Conservation (phyloP, 1,140 invertebrate species). For the Drosophila lowei region DNA sequence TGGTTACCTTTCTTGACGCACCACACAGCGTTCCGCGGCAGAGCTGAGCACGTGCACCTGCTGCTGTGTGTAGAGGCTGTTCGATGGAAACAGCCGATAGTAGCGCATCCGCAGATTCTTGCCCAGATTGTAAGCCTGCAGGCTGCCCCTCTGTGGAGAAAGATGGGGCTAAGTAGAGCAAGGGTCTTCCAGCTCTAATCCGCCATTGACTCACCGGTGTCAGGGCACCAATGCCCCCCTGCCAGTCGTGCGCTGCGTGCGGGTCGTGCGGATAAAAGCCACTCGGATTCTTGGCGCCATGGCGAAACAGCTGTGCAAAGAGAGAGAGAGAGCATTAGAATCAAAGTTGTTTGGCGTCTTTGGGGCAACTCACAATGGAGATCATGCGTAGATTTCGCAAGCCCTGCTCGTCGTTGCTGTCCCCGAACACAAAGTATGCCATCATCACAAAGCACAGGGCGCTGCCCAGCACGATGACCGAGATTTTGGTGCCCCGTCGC, state of each 20-base stretch:
- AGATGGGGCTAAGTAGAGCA: background rate
- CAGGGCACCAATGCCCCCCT: conserved; percentile 86
- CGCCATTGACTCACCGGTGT: conserved; percentile 85
- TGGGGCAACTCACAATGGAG: conserved; percentile 69
- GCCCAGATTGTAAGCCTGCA: conserved; percentile 90
- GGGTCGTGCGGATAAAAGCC: conserved; percentile 88
- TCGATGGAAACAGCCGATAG: conserved; percentile 86
- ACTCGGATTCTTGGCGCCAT: conserved; percentile 89
- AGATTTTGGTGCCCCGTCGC: conserved; percentile 81
- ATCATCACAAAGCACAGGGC: conserved; percentile 79
- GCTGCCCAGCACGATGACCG: conserved; percentile 75
- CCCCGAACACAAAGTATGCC: conserved; percentile 82
- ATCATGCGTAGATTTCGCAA: conserved; percentile 79
- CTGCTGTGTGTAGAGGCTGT: conserved; percentile 85
- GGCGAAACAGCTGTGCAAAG: conserved; percentile 86
- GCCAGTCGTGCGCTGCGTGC: conserved; percentile 86
- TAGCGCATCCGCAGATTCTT: conserved; percentile 89
- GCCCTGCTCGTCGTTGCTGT: conserved; percentile 79
- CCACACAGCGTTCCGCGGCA: conserved; percentile 90
- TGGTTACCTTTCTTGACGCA: conserved; percentile 55
- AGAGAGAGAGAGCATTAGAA: conserved; percentile 4
- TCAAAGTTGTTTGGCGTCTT: background rate
- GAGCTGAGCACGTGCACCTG: conserved; percentile 91
- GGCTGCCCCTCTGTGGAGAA: conserved; percentile 88
- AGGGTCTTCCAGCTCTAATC: no score